These are phyloP conservation scores for Nycticorax nycticorax DNA, from an alignment of 2,113 vertebrate genomes.

Conservation along the genomic window DNA sequence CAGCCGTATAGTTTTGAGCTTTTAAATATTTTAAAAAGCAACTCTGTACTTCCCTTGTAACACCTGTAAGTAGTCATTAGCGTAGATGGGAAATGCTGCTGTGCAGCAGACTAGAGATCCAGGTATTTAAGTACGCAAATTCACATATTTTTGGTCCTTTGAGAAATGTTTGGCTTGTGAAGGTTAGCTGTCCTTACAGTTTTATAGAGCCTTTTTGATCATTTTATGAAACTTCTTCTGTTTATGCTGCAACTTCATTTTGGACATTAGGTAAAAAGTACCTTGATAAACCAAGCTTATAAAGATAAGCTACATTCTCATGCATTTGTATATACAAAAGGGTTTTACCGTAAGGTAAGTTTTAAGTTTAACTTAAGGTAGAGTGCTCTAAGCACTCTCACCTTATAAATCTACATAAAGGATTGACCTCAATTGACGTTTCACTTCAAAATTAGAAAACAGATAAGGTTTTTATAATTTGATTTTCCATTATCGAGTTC, in stretches of 20 bases:
- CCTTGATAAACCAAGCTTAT: not conserved
- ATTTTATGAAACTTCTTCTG: not conserved
- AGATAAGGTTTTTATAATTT: too few species aligned
- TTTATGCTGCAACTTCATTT: not conserved
- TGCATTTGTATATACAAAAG: not conserved
- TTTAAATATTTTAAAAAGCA: not conserved
- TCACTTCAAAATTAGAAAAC: conserved; percentile 21
- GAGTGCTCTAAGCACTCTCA: not conserved
- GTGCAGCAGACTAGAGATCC: not conserved
- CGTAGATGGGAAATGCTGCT: not conserved
- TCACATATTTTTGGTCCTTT: not conserved
- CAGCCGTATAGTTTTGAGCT: not conserved
- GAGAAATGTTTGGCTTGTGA: not conserved
- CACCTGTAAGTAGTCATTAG: not conserved
- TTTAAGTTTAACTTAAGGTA: not conserved
- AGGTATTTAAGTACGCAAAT: not conserved
- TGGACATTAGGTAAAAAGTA: not conserved
- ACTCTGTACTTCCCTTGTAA: not conserved
- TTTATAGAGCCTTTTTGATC: not conserved
- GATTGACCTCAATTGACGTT: not conserved
- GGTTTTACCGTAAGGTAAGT: not conserved
- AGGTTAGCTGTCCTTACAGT: not conserved
- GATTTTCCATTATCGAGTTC: not conserved
- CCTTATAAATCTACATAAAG: not conserved
- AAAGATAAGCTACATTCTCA: not conserved